Percentiles rank a stretch among this genome's conserved stretches.
Evolutionary conservation across 2,113 vertebrate species (phyloP).

Genomic region (Hippocampus barbouri): DNA sequence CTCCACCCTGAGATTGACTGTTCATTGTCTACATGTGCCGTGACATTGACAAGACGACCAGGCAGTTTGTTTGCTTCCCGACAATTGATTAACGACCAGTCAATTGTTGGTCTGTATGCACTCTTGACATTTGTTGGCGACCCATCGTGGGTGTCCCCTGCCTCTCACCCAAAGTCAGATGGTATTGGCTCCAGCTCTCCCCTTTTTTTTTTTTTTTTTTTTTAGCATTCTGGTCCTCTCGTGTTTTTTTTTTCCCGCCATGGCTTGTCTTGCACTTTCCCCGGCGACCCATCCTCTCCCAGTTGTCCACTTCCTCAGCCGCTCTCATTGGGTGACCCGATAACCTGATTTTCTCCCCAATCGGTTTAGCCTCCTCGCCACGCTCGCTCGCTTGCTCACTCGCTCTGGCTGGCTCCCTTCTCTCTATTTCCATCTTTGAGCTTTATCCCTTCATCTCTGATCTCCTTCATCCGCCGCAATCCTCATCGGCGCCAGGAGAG

Average conservation of each 20-base stretch:
- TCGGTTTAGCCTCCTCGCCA: conserved; percentile 62
- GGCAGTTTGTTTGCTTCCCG: too few species aligned
- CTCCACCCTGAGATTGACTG: too few species aligned
- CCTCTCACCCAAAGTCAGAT: not conserved
- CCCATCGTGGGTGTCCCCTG: not conserved
- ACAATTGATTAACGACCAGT: too few species aligned
- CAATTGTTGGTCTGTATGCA: too few species aligned
- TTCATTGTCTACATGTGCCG: not conserved
- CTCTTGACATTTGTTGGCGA: not conserved
- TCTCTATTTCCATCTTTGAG: conserved; percentile 73
- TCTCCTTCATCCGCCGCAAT: conserved; percentile 78
- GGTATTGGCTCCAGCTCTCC: not conserved
- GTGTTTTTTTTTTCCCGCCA: not conserved
- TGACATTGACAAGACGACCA: too few species aligned
- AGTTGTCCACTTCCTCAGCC: conserved; percentile 29
- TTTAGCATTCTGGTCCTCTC: too few species aligned
- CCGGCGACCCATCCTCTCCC: conserved; percentile 14
- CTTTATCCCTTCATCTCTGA: conserved; percentile 79
- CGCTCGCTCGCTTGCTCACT: conserved; percentile 7
- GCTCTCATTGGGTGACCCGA: conserved; percentile 61
- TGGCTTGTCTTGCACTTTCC: not conserved
- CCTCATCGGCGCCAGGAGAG: conserved; percentile 65
- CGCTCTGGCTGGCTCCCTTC: conserved; percentile 19
- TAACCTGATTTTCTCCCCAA: conserved; percentile 67
- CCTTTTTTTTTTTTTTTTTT: accelerated